Evolutionary conservation across 2,113 vertebrate species (phyloP).

Genomic region (Gallinago jamesoni): DNA sequence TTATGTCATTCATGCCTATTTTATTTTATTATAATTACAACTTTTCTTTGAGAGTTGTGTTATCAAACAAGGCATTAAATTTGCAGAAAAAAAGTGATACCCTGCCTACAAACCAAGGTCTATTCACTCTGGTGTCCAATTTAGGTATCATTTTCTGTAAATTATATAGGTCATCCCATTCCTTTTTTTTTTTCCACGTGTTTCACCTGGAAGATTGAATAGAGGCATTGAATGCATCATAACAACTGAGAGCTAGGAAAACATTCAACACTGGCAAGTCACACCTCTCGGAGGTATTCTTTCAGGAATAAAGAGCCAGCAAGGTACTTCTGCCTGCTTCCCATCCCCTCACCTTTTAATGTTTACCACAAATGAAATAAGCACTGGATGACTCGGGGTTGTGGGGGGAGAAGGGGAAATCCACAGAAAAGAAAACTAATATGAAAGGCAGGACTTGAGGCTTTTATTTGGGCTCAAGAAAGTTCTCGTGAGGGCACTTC

Average conservation of each 20-base stretch:
- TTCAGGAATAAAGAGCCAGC: background rate
- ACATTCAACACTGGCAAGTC: background rate
- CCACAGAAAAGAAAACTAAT: background rate
- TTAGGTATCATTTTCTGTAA: background rate
- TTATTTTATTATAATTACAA: background rate
- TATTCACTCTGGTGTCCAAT: background rate
- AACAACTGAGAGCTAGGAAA: background rate
- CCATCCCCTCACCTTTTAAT: background rate
- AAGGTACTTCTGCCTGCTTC: background rate
- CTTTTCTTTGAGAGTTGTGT: background rate
- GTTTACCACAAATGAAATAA: background rate
- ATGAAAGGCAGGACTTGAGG: background rate
- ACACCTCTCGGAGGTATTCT: background rate
- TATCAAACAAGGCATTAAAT: background rate
- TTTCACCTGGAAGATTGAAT: background rate
- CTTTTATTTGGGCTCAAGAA: background rate
- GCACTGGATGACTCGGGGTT: accelerated
- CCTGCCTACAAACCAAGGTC: background rate
- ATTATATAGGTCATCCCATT: background rate
- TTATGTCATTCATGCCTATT: background rate
- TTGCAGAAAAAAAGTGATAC: background rate
- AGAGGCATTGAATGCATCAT: background rate
- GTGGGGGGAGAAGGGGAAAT: no score
- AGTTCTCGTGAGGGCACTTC: background rate
- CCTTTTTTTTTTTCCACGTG: background rate